These are phyloP conservation scores for Drosophila paranaensis DNA, from an alignment of 2,888 invertebrate species.

Conservation along the genomic window DNA sequence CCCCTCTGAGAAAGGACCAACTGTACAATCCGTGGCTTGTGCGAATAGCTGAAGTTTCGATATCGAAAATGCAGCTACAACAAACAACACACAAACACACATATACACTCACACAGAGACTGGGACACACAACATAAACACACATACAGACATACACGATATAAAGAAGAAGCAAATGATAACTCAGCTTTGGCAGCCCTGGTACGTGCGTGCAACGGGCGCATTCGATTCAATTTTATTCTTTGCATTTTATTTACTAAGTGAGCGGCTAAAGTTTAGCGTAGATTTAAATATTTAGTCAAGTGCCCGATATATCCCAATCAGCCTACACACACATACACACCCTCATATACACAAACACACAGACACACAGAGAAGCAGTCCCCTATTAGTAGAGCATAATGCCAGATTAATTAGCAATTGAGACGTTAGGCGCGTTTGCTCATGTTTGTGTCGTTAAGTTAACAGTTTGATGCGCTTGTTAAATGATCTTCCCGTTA, in stretches of 20 bases:
- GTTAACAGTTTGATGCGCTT: constrained; percentile 7
- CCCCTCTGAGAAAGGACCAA: constrained; percentile 36
- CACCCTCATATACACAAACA: not conserved
- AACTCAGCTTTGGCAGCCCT: constrained; percentile 42
- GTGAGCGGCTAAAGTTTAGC: constrained; percentile 61
- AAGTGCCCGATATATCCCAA: constrained; percentile 44
- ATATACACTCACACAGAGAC: constrained; percentile 7
- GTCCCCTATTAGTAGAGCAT: not conserved
- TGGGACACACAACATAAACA: constrained; percentile 13
- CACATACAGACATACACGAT: constrained; percentile 6
- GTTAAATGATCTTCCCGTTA: constrained; percentile 21
- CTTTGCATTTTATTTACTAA: constrained; percentile 76
- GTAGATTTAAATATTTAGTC: constrained; percentile 66
- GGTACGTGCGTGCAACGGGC: constrained; percentile 29
- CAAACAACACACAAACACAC: constrained; percentile 30
- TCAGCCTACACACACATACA: not conserved
- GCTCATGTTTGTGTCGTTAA: constrained; percentile 25
- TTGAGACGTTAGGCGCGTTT: constrained; percentile 20
- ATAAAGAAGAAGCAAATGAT: constrained; percentile 12
- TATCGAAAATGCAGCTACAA: constrained; percentile 30
- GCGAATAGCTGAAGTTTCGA: constrained; percentile 7
- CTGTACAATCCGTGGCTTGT: constrained; percentile 20
- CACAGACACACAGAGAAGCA: not conserved
- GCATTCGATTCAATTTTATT: constrained; percentile 59
- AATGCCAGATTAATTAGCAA: not conserved